Percentiles rank a stretch among this genome's conserved stretches.
Conservation (phyloP, 2,888 invertebrate species). For the Apamea epomidion region DNA sequence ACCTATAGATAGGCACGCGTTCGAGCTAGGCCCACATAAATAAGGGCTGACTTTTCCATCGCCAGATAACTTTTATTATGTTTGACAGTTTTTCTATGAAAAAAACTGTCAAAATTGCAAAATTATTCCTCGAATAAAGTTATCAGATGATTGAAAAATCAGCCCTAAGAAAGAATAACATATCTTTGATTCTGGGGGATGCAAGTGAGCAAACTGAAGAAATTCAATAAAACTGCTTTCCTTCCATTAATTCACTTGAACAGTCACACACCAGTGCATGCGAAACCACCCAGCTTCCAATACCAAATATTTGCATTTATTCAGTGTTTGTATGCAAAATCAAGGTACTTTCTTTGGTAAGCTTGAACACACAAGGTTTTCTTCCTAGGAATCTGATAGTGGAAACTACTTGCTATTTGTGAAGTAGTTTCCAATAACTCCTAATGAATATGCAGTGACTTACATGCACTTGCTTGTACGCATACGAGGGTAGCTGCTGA, state of each 20-base stretch:
- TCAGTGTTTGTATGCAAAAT: constrained; percentile 39
- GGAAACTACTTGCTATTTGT: constrained; percentile 42
- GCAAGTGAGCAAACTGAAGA: neutral
- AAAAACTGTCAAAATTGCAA: too few species aligned
- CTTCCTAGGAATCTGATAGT: constrained; percentile 42
- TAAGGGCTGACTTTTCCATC: too few species aligned
- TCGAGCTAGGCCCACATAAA: too few species aligned
- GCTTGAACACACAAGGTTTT: constrained; percentile 33
- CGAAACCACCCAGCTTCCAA: constrained; percentile 6
- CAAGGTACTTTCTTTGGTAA: constrained; percentile 22
- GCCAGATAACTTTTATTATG: too few species aligned
- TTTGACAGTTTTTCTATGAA: too few species aligned
- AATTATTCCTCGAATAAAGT: too few species aligned
- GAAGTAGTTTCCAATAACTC: too few species aligned
- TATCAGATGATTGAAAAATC: too few species aligned
- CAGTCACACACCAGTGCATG: constrained; percentile 24
- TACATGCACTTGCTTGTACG: constrained; percentile 9
- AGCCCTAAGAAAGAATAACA: too few species aligned
- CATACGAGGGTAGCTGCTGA: neutral
- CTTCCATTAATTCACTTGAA: neutral
- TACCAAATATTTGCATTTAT: constrained; percentile 43
- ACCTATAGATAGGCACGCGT: neutral
- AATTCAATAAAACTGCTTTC: neutral
- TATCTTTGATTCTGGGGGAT: neutral
- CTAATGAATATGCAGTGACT: constrained; percentile 43